Evolutionary conservation across 2,797 vertebrate genomes (phyloP).

Genomic region (Ctenopoma multispine): DNA sequence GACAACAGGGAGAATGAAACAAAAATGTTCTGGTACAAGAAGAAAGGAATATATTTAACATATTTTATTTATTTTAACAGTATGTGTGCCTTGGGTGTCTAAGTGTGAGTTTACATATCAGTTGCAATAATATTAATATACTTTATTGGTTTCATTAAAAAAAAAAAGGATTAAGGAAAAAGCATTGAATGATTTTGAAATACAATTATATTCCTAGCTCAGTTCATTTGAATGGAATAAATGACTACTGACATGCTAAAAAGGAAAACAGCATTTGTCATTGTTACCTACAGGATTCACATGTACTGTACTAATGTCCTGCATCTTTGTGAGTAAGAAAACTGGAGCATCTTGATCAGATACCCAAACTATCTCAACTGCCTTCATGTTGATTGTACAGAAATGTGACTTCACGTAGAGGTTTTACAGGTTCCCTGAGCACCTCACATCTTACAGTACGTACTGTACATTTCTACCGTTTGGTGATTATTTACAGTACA

Average conservation of each 20-base stretch:
- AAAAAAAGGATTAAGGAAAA: too few relatives aligned
- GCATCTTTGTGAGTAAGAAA: background rate
- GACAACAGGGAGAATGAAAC: constrained; percentile 2
- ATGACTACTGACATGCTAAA: too few relatives aligned
- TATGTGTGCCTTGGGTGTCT: background rate
- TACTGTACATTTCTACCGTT: background rate
- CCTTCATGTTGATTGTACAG: too few relatives aligned
- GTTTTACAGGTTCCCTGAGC: background rate
- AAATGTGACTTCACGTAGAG: too few relatives aligned
- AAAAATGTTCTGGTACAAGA: background rate
- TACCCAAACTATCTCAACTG: too few relatives aligned
- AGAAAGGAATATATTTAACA: background rate
- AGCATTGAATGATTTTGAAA: too few relatives aligned
- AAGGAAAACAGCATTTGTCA: too few relatives aligned
- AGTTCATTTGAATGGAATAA: background rate
- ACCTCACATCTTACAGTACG: background rate
- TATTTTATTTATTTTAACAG: background rate
- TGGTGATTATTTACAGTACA: background rate
- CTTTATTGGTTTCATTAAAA: background rate
- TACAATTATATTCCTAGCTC: too few relatives aligned
- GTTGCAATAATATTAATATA: background rate
- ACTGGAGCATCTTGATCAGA: too few relatives aligned
- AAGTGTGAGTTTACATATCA: background rate
- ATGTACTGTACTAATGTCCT: background rate
- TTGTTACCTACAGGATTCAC: background rate